phyloP scores from a whole-genome alignment of 2,113 vertebrate species.

The Pteronura brasiliensis region DNA sequence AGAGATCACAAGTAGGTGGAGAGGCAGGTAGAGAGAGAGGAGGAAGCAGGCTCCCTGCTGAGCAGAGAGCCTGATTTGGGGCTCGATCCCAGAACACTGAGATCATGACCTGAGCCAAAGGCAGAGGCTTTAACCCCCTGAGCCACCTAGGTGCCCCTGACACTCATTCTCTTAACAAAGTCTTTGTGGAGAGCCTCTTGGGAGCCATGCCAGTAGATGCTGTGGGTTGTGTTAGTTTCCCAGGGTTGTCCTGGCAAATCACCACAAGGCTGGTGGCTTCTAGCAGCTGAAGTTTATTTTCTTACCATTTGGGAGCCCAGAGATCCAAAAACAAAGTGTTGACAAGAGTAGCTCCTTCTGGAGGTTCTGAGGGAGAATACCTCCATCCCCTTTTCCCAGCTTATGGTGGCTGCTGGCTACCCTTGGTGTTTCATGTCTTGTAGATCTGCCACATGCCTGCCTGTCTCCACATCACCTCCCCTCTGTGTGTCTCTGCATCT shows the following conservation, averaged over 20 bases:
- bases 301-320: background rate
- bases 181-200: background rate
- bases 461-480: too few species aligned
- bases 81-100: too few species aligned
- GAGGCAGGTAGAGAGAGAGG: too few species aligned
- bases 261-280: too few species aligned
- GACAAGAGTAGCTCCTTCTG: background rate
- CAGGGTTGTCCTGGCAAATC: background rate
- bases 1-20: too few species aligned
- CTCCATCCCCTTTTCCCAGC: background rate
- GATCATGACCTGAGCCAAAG: too few species aligned
- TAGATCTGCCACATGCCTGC: accelerated
- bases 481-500: background rate
- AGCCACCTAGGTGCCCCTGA: too few species aligned
- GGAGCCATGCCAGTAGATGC: too few species aligned
- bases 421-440: background rate
- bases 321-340: background rate
- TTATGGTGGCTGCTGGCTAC: background rate
- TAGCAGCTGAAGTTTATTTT: background rate
- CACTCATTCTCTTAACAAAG: background rate
- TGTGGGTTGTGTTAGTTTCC: background rate
- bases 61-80: too few species aligned
- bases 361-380: background rate
- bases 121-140: too few species aligned
- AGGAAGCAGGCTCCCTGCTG: too few species aligned